Conservation (phyloP, 1,140 invertebrate genomes). For the Psilanteris sp. region DNA sequence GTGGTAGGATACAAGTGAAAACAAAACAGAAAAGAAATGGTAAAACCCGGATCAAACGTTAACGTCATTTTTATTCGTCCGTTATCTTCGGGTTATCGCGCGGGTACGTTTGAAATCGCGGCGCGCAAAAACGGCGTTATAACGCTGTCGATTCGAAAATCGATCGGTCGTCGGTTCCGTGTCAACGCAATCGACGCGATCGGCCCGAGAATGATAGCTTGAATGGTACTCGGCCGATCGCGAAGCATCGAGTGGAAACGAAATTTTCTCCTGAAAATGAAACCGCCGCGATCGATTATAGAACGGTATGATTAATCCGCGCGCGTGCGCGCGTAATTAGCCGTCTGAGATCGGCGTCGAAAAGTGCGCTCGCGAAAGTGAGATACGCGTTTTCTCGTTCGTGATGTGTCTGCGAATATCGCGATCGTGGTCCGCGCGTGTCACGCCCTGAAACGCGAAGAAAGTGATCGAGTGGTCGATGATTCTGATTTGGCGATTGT, state of each 20-base stretch:
- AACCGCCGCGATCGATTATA: conserved; percentile 10
- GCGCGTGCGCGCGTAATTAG: conserved; percentile 22
- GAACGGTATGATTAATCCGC: conserved; percentile 28
- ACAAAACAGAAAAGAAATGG: no score
- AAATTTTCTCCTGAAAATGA: conserved; percentile 16
- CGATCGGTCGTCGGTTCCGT: no score
- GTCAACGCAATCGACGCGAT: no score
- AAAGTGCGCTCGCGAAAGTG: conserved; percentile 54
- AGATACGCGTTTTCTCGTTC: conserved; percentile 64
- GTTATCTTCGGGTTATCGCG: no score
- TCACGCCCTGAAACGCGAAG: conserved; percentile 75
- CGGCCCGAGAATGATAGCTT: no score
- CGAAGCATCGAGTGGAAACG: conserved; percentile 1
- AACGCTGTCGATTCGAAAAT: no score
- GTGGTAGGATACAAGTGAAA: no score
- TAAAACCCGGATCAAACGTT: no score
- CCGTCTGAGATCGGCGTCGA: conserved; percentile 39
- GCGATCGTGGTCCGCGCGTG: conserved; percentile 21
- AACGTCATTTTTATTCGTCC: no score
- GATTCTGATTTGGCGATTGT: conserved; percentile 38
- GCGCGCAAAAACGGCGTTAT: no score
- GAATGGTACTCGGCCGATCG: neutral
- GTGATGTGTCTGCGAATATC: conserved; percentile 38
- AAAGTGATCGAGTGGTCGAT: conserved; percentile 65
- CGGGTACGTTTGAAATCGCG: no score